Evolutionary conservation across 2,113 vertebrate genomes (phyloP).

Genomic region (Glareola pratincola): DNA sequence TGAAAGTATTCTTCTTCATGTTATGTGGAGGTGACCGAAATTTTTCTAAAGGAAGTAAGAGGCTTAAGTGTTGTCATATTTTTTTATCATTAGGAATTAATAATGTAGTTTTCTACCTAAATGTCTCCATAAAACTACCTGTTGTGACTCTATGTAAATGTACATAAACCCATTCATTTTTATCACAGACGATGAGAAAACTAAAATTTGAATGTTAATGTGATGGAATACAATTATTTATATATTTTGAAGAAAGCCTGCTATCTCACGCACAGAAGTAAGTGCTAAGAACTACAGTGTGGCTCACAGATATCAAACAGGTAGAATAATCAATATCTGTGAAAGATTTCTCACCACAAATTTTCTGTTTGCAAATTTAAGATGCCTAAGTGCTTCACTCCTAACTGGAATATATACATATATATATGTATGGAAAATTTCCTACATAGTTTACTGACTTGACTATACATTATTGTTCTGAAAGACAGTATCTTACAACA

Average conservation of each 20-base stretch:
- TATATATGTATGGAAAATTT: background rate
- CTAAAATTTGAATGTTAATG: background rate
- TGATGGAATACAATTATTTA: background rate
- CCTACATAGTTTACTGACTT: background rate
- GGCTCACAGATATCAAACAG: background rate
- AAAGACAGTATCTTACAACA: background rate
- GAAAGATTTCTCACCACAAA: background rate
- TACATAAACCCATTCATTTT: background rate
- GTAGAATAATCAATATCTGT: background rate
- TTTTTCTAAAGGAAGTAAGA: background rate
- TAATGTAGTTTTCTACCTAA: background rate
- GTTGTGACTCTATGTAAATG: background rate
- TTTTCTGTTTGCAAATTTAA: background rate
- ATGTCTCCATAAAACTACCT: background rate
- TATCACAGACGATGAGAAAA: background rate
- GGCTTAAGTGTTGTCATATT: background rate
- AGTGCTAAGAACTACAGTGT: background rate
- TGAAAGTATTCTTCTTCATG: background rate
- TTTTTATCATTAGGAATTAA: background rate
- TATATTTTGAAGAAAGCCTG: background rate
- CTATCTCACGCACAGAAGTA: background rate
- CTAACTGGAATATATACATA: background rate
- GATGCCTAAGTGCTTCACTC: background rate
- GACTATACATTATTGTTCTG: background rate
- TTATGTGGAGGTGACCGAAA: background rate